Base-by-base conservation (phyloP, 2,797 vertebrate species). In the Poeciliopsis presidionis region DNA sequence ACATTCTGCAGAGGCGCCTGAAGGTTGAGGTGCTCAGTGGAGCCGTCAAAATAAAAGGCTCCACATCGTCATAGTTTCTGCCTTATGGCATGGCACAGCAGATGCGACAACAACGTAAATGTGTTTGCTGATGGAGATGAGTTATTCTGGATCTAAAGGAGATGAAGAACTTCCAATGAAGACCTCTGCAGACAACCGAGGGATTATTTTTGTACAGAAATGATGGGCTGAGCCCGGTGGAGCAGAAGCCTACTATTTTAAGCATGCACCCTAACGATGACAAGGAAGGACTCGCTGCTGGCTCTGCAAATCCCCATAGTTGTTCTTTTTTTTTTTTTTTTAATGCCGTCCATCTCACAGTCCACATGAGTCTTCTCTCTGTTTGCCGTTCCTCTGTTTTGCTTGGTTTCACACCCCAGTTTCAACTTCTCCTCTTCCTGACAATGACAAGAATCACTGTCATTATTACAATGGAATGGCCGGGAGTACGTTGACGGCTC, bases 371-470 rank as follows among this genome's bases (percentile, higher is more conserved):
- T 94, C 93, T 94, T 95, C 93, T 93, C 83, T 89, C 83, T 91
- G 85, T 90, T 92, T 92, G 90, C 74, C 82, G 88, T 81, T 95
- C 94, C 90, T 94, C 95, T 79, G 87, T 90, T 94, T 91, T 90
- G 86, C 89, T 90, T 76, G 76, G 93, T 89, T 89, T 96, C 95
- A 96, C 93, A 95, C 93, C 93, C 91, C 94, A 92, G 95, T 95
- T 95, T 96, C 96, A 95, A 95, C 95, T 95, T 96, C 96, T 95
- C 92, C 95, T 94, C 95, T 95, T 95, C 95, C 96, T 96, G 95
- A 95, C 94, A 95, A 96, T 95, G 94, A 96, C 95, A 96, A 96
- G 95, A 96, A 96, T 93, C 90, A 96, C 91, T 93, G 94, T 95
- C 94, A 95, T 94, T 93, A 93, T 91, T 95, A 95, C 94, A 95